Conservation (phyloP, 2,797 vertebrate species). For the Enteromius unitaeniatus region DNA sequence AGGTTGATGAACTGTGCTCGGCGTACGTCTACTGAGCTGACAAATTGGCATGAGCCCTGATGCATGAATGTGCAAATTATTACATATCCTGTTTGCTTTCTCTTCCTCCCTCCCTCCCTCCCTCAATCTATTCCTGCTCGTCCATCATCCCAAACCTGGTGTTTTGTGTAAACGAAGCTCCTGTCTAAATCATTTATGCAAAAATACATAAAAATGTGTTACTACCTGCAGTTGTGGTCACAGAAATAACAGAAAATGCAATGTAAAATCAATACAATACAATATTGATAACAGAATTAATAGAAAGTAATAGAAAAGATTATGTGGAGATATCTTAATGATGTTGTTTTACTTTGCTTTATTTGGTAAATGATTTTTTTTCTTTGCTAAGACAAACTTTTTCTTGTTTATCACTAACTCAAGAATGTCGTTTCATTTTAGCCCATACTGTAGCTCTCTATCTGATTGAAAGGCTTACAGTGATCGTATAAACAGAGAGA, state of each 20-base stretch:
- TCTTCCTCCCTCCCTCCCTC: constrained; percentile 16
- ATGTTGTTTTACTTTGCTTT: not conserved
- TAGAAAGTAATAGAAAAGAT: not conserved
- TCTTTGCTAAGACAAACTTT: too few species aligned
- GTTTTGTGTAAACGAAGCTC: not conserved
- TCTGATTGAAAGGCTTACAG: not conserved
- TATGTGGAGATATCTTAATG: not conserved
- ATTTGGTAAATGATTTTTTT: not conserved
- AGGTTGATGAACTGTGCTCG: constrained; percentile 40
- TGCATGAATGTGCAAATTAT: constrained; percentile 50
- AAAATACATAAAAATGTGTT: not conserved
- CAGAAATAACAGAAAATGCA: too few species aligned
- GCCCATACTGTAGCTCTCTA: not conserved
- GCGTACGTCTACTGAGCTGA: constrained; percentile 45
- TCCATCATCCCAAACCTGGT: not conserved
- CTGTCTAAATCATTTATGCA: not conserved
- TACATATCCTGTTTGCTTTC: constrained; percentile 41
- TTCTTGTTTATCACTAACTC: not conserved
- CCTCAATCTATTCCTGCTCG: not conserved
- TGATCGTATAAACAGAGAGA: not conserved
- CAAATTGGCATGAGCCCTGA: constrained; percentile 43
- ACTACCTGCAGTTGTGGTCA: not conserved
- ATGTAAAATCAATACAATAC: too few species aligned
- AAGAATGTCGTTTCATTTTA: not conserved
- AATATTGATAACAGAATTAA: not conserved